Base-by-base conservation (phyloP, 2,888 invertebrate genomes). In the Melieria omissa region DNA sequence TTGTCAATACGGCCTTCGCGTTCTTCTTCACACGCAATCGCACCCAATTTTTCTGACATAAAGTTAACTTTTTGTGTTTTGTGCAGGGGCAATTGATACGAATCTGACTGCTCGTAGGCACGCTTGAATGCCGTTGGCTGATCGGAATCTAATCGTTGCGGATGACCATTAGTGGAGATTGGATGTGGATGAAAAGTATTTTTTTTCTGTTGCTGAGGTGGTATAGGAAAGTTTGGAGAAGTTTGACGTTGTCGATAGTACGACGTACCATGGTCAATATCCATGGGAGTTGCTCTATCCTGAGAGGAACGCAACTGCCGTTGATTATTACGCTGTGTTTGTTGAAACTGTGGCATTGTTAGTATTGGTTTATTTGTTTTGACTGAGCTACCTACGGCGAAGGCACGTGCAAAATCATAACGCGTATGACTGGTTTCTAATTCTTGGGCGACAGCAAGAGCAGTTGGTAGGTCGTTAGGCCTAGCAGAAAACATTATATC, bases 221-320 rank as follows among this genome's bases (percentile, higher is more conserved):
- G 29, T 16, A 12, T 14, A 63, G 7, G 0, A 1, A 29, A 29
- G 29, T 61, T 65, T 52, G 65, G 65, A 9, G 52, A 60, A 12
- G 14, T 58, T 58, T 46, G 47, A 45, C 52, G 60, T 12, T 60
- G 58, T 47, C 47, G 58, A 4, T 46, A 44, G 63, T 61, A 57
- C 46, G 44, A 16, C 29, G 63, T 10, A n/a, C 66, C 47, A 66
- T 73, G 62, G 46, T 66, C 70, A 16, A 70, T 58, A 70, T 70
- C 70, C 65, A 73, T 66, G 1, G 70, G 66, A 62, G 58, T 70
- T 7, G 67, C 52, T 70, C 67, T 58, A 63, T 57, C n/a, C n/a
- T n/a, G n/a, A n/a, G n/a, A n/a, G n/a, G n/a, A n/a, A n/a, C n/a
- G n/a, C n/a, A n/a, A n/a, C n/a, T n/a, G n/a, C n/a, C n/a, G n/a